phyloP scores from a whole-genome alignment of 2,797 vertebrate species.

The Serranus cabrilla region DNA sequence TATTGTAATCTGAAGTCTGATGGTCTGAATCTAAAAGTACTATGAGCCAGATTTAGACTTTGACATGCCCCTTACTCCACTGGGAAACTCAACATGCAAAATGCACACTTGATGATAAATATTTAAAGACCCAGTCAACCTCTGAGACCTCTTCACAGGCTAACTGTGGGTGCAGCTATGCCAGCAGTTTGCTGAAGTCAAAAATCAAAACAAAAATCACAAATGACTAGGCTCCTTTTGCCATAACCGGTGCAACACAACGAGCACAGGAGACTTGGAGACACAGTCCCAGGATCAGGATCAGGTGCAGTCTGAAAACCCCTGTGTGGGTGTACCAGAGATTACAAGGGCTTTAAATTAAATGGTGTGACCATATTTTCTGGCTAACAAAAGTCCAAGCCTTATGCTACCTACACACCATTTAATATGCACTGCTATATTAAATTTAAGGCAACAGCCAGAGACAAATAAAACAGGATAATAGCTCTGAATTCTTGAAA shows the following conservation, averaged over 20 bases:
- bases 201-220: neutral
- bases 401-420: neutral
- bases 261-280: neutral
- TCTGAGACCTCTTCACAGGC: neutral
- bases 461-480: neutral
- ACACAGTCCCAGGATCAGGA: neutral
- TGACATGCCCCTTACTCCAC: constrained; percentile 1
- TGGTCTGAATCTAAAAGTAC: constrained; percentile 7
- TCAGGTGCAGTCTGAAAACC: neutral
- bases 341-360: constrained; percentile 10
- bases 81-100: constrained; percentile 6
- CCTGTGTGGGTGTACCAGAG: neutral
- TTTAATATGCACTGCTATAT: neutral
- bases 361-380: neutral
- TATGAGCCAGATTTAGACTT: neutral
- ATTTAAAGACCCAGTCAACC: constrained; percentile 12
- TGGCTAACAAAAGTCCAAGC: neutral
- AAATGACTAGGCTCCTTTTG: neutral
- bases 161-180: neutral
- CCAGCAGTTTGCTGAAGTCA: neutral
- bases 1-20: neutral
- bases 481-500: constrained; percentile 1
- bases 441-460: constrained; percentile 6
- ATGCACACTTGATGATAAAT: constrained; percentile 20
- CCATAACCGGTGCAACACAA: neutral